Percentiles rank a stretch among this genome's conserved stretches.
phyloP scores from a whole-genome alignment of 2,113 vertebrate genomes.

The Podarcis muralis region DNA sequence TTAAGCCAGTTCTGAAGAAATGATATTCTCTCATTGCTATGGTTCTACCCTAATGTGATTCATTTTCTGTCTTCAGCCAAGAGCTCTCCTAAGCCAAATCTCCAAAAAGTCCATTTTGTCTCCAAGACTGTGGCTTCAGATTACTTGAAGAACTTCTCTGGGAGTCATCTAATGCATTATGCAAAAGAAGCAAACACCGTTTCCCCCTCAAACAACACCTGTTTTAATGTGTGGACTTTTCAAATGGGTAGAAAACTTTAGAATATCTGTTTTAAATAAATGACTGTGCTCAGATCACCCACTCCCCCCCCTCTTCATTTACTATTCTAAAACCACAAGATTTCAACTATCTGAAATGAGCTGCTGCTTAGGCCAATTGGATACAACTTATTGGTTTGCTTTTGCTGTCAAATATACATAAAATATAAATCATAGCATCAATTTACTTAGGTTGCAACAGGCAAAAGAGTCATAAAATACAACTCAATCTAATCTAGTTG shows the following conservation, averaged over 20 bases:
- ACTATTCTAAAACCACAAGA: neutral
- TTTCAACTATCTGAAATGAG: neutral
- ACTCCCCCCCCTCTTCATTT: neutral
- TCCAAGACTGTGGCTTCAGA: neutral
- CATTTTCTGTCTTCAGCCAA: neutral
- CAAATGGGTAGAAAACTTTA: neutral
- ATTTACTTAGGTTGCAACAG: neutral
- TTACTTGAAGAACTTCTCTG: neutral
- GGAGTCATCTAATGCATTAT: neutral
- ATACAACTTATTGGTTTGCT: neutral
- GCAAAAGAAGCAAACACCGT: neutral
- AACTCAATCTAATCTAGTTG: neutral
- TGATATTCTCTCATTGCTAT: neutral
- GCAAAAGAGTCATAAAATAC: neutral
- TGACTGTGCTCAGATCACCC: no score
- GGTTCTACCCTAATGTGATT: neutral
- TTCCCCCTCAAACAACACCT: neutral
- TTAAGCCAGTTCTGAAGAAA: neutral
- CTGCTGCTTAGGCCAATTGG: neutral
- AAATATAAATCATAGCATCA: neutral
- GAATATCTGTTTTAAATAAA: neutral
- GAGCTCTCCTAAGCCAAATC: neutral
- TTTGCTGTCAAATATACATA: slow-evolving; percentile 1
- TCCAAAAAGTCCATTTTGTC: neutral
- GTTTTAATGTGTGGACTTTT: neutral